These are phyloP conservation scores for Nettapus auritus DNA, from an alignment of 2,113 vertebrate genomes.

Conservation along the genomic window DNA sequence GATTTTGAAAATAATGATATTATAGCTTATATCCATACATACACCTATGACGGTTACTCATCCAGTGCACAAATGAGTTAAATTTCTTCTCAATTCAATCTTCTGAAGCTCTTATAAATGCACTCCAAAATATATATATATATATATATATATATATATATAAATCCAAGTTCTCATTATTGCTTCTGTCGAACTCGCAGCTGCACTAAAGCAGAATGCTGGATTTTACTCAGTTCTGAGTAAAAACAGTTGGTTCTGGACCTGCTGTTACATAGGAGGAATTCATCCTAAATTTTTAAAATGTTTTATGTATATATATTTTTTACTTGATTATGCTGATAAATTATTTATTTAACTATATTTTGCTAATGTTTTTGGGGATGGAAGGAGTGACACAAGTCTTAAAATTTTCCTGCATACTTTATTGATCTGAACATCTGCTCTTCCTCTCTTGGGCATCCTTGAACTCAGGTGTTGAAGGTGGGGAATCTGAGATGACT, in stretches of 20 bases:
- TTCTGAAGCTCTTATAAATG: background rate
- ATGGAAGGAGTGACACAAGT: background rate
- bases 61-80: background rate
- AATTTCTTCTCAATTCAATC: background rate
- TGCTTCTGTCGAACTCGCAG: background rate
- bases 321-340: background rate
- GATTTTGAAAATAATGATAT: background rate
- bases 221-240: background rate
- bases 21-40: background rate
- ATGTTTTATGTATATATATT: rapidly evolving
- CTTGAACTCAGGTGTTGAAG: background rate
- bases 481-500: background rate
- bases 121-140: no score
- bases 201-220: background rate
- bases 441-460: rapidly evolving
- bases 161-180: background rate
- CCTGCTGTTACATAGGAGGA: background rate
- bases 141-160: no score
- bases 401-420: background rate
- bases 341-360: background rate
- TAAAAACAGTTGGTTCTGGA: background rate
- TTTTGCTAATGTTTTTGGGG: background rate
- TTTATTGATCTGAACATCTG: background rate
- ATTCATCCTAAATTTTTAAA: background rate
- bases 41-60: background rate